Conservation (phyloP, 2,113 vertebrate species). For the Murina feae region DNA sequence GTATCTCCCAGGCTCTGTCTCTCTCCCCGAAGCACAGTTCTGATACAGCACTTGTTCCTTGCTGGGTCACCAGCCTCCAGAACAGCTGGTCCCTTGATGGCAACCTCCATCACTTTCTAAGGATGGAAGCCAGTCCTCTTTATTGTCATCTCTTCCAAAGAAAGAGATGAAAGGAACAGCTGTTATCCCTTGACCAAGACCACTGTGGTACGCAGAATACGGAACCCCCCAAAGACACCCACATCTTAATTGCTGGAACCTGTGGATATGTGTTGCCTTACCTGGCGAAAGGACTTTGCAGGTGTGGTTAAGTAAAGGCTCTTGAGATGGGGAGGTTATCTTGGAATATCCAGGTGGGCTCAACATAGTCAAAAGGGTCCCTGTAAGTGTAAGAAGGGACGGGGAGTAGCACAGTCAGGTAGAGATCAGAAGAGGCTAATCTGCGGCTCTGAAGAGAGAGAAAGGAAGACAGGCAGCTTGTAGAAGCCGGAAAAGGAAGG, state of each 20-base stretch:
- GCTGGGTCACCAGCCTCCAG: neutral
- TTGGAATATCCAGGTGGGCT: too few species aligned
- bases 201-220: neutral
- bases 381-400: neutral
- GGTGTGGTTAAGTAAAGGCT: too few species aligned
- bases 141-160: neutral
- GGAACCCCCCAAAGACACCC: neutral
- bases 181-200: neutral
- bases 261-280: too few species aligned
- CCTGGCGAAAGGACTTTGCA: too few species aligned
- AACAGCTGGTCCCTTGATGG: neutral
- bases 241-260: too few species aligned
- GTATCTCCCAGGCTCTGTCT: neutral
- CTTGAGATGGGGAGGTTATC: too few species aligned
- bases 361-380: too few species aligned
- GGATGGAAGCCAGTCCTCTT: neutral
- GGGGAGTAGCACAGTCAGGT: neutral
- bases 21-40: neutral
- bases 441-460: neutral
- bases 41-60: neutral
- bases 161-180: neutral
- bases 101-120: neutral
- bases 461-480: neutral
- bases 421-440: neutral
- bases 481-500: neutral